phyloP scores from a whole-genome alignment of 2,888 invertebrate species.

The Ophioninae sp. region DNA sequence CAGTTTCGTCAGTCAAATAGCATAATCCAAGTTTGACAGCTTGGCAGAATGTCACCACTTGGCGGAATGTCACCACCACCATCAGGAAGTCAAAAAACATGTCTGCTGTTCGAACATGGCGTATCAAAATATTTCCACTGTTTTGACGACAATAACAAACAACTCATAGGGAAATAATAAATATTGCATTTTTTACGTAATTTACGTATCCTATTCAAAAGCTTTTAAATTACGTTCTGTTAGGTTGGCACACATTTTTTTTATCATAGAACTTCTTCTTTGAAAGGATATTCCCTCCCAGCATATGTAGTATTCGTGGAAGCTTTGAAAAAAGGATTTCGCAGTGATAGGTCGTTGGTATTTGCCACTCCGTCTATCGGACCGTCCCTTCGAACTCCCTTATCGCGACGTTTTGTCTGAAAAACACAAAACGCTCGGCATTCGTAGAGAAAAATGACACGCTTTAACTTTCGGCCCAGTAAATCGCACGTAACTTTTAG shows the following conservation, averaged over 20 bases:
- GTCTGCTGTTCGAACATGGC: background rate
- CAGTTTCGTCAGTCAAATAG: too few species aligned
- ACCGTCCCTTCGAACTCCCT: conserved; percentile 24
- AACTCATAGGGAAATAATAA: background rate
- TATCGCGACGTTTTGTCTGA: conserved; percentile 16
- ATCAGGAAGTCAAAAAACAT: too few species aligned
- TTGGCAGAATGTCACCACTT: too few species aligned
- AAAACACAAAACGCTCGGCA: conserved; percentile 8
- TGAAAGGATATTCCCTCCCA: background rate
- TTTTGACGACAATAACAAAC: background rate
- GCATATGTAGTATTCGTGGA: conserved; percentile 28
- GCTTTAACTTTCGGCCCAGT: too few species aligned
- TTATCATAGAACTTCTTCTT: background rate
- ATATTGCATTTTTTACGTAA: background rate
- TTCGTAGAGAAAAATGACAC: background rate
- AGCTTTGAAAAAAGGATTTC: conserved; percentile 3
- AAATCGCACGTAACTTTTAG: too few species aligned
- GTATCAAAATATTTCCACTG: background rate
- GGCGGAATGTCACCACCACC: too few species aligned
- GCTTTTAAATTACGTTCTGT: background rate
- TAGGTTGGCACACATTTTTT: background rate
- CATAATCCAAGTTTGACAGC: too few species aligned
- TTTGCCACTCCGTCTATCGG: conserved; percentile 15
- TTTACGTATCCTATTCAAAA: background rate
- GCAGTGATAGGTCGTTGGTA: background rate